These are phyloP conservation scores for Pseudopleuronectes americanus DNA, from an alignment of 2,797 vertebrate genomes.

Conservation along the genomic window DNA sequence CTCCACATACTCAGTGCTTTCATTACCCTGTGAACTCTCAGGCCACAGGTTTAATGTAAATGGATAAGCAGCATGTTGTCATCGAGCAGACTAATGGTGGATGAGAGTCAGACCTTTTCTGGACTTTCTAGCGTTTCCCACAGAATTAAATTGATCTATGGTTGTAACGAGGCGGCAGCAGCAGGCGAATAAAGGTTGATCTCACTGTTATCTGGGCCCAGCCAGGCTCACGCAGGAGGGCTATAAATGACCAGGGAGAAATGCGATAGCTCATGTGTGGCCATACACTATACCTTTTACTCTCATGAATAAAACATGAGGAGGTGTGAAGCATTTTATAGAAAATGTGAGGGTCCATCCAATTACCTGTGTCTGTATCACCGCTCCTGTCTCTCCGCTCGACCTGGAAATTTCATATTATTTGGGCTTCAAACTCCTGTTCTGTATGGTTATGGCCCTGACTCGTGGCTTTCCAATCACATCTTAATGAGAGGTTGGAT, in stretches of 20 bases:
- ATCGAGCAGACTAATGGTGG: too few relatives aligned
- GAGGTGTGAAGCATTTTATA: conserved; percentile 55
- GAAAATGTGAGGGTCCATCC: conserved; percentile 31
- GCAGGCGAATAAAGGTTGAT: too few relatives aligned
- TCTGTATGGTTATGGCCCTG: conserved; percentile 33
- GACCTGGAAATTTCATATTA: conserved; percentile 24
- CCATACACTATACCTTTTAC: conserved; percentile 71
- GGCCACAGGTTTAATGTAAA: too few relatives aligned
- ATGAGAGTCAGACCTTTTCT: too few relatives aligned
- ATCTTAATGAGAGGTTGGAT: conserved; percentile 51
- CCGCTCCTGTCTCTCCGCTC: conserved; percentile 16
- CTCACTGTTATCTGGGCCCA: conserved; percentile 79
- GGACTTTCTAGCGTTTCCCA: too few relatives aligned
- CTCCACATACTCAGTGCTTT: too few relatives aligned
- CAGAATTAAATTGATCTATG: too few relatives aligned
- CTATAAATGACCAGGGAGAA: conserved; percentile 75
- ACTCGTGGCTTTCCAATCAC: conserved; percentile 30
- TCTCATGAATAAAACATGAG: conserved; percentile 81
- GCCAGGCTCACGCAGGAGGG: conserved; percentile 76
- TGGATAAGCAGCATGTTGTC: too few relatives aligned
- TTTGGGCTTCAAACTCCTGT: conserved; percentile 34
- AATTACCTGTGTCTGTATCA: conserved; percentile 36
- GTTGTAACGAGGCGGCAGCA: too few relatives aligned
- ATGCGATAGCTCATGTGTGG: conserved; percentile 81
- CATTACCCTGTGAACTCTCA: too few relatives aligned